Base-by-base conservation (phyloP, 2,888 invertebrate species). In the Drosophila rellima region DNA sequence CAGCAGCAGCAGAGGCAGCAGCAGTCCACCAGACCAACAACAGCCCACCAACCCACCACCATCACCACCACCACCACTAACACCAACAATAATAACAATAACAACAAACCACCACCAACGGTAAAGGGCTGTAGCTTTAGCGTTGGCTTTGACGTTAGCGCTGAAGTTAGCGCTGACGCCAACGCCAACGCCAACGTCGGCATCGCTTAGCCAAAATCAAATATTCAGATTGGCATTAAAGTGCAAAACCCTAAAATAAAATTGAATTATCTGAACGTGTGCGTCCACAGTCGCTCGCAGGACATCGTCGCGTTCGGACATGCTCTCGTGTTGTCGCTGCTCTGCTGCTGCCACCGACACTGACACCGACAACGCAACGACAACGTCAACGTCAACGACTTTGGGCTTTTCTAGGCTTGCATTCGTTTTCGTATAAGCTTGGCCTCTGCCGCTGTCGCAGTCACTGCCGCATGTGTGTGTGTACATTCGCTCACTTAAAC, bases 141-240 rank as follows among this genome's bases (percentile, higher is more conserved):
- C 45, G 63, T 37, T 35, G 39, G 39, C 73, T 47, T 44, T 42
- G 57, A 26, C 45, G 63, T 37, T 35, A 35, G 39, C 73, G 62
- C 42, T 20, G 31, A 44, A 70, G 68, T 52, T 52, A 62, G 66
- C 82, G 73, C 33, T 74, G 63, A 23, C 61, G 74, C 45, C 51
- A 35, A 23, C 63, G 63, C 60, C 69, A 64, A 55, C 81, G 70
- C 55, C 70, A 54, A 8, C 45, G 44, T 18, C 66, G 78, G 67
- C 82, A 70, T 80, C 84, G 89, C 80, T 90, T 86, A 83, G 85
- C 86, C 88, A 81, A 90, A 90, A 90, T 91, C 90, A 90, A 90
- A 91, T 91, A 86, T 90, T 80, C 73, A 89, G 91, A 88, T 91
- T 91, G 91, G 91, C 91, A 91, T 90, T 90, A 90, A 91, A 90